Evolutionary conservation across 2,797 vertebrate genomes (phyloP).

Genomic region (Falco biarmicus): DNA sequence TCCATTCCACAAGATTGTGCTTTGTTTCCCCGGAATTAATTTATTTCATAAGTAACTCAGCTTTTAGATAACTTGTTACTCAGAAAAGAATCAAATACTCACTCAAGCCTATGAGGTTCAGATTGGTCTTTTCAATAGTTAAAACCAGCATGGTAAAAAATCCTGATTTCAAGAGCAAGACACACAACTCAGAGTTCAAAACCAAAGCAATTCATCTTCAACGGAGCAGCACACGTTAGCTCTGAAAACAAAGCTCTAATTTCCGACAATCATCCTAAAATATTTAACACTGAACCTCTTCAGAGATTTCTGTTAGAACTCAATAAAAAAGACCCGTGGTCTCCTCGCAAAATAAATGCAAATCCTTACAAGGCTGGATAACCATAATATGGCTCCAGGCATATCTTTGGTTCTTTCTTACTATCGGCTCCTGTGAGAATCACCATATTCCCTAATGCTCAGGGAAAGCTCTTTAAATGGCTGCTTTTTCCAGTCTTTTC

Average conservation of each 20-base stretch:
- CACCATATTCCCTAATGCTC: not conserved
- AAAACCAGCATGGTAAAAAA: not conserved
- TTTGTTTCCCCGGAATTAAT: not conserved
- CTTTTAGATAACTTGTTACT: not conserved
- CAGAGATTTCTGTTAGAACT: constrained; percentile 9
- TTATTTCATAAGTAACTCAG: not conserved
- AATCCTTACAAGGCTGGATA: constrained; percentile 54
- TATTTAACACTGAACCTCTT: constrained; percentile 54
- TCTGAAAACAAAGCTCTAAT: constrained; percentile 46
- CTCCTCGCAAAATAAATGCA: constrained; percentile 55
- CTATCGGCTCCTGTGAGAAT: constrained; percentile 20
- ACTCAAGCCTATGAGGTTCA: not conserved
- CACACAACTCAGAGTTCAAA: not conserved
- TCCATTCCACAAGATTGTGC: not conserved
- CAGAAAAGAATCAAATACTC: not conserved
- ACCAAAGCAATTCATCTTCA: not conserved
- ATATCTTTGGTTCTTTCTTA: constrained; percentile 35
- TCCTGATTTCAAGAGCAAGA: not conserved
- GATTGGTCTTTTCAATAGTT: not conserved
- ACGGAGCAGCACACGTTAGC: not conserved
- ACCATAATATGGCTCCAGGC: constrained; percentile 46
- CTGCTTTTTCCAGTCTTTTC: not conserved
- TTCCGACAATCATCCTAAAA: constrained; percentile 45
- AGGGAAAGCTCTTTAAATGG: constrained; percentile 27
- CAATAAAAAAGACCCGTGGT: not conserved